Percentiles rank a stretch among this genome's conserved stretches.
Conservation (phyloP, 2,113 vertebrate species). For the Oreotragus oreotragus region DNA sequence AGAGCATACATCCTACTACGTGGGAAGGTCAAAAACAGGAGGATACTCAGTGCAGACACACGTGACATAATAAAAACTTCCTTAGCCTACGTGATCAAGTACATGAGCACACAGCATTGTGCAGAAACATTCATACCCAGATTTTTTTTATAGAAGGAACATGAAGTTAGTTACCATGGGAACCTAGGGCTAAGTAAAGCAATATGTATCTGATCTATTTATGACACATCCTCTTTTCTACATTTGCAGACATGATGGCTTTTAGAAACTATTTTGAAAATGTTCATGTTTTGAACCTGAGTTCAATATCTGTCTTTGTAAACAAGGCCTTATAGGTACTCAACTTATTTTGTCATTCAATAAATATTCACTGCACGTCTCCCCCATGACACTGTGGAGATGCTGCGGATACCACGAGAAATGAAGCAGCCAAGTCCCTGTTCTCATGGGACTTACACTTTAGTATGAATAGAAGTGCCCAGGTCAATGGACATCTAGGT, state of each 20-base stretch:
- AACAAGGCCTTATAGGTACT: not conserved
- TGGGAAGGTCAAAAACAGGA: not conserved
- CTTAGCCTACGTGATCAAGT: not conserved
- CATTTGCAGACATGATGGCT: slow-evolving; percentile 13
- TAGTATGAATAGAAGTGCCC: not conserved
- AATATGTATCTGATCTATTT: slow-evolving; percentile 61
- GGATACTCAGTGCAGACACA: not conserved
- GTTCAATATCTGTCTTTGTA: not conserved
- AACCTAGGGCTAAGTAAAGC: slow-evolving; percentile 61
- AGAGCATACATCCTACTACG: not conserved
- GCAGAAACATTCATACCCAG: slow-evolving; percentile 36
- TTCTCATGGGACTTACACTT: not conserved
- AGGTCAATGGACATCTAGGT: not conserved
- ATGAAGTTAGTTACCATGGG: slow-evolving; percentile 58
- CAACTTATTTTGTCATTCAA: not conserved
- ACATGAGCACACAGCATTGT: not conserved
- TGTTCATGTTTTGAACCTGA: not conserved
- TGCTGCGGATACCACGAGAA: not conserved
- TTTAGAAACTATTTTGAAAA: slow-evolving; percentile 48
- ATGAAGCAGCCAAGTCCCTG: not conserved
- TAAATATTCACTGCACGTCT: not conserved
- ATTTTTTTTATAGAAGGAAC: slow-evolving; percentile 58
- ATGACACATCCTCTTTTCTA: slow-evolving; percentile 34
- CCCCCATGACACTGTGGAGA: not conserved
- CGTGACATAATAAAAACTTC: not conserved